phyloP scores from a whole-genome alignment of 2,797 vertebrate species.

The Danio albolineatus region DNA sequence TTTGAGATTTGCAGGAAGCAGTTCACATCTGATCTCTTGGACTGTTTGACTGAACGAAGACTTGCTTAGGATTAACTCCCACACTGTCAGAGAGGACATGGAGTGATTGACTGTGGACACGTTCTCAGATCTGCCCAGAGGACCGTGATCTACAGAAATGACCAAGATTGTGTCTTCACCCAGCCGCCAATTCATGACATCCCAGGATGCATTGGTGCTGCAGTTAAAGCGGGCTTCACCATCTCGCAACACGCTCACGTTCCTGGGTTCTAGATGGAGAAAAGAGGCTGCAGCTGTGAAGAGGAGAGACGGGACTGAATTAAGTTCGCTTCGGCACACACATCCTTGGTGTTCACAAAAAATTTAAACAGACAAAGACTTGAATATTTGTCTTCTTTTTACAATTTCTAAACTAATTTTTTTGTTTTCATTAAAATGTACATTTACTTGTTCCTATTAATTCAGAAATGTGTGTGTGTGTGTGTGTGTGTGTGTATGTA shows the following conservation, averaged over 20 bases:
- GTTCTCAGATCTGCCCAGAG: conserved; percentile 59
- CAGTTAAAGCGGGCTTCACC: conserved; percentile 76
- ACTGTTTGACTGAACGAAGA: conserved; percentile 41
- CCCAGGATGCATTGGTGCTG: conserved; percentile 71
- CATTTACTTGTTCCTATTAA: too few species aligned
- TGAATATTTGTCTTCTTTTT: not conserved
- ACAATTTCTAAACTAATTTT: too few species aligned
- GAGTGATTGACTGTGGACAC: conserved; percentile 70
- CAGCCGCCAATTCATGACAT: conserved; percentile 75
- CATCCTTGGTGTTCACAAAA: not conserved
- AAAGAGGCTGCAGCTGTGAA: conserved; percentile 29
- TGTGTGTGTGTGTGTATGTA: too few species aligned
- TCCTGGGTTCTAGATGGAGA: conserved; percentile 67
- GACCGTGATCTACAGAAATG: conserved; percentile 45
- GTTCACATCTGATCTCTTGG: conserved; percentile 68
- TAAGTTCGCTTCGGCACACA: not conserved
- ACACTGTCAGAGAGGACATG: conserved; percentile 57
- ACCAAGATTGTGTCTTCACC: conserved; percentile 65
- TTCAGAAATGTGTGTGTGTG: too few species aligned
- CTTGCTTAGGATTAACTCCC: conserved; percentile 72
- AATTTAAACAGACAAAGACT: too few species aligned
- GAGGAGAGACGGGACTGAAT: not conserved
- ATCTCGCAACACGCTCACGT: conserved; percentile 71
- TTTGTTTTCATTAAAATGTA: too few species aligned
- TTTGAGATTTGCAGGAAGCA: conserved; percentile 57